Percentiles rank a stretch among this genome's conserved stretches.
Evolutionary conservation across 1,140 invertebrate genomes (phyloP).

Genomic region (Aphidius gifuensis): DNA sequence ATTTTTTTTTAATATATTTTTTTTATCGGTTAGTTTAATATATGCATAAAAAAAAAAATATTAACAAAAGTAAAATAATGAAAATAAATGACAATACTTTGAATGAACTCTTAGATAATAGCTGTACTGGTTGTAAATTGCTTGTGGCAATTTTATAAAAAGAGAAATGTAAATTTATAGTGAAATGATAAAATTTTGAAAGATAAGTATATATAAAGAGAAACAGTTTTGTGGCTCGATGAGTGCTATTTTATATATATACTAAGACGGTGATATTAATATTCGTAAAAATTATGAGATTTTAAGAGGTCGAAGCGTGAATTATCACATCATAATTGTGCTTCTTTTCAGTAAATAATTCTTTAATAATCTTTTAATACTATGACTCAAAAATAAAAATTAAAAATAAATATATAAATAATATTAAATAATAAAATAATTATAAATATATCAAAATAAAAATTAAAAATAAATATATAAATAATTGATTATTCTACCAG

Average conservation of each 20-base stretch:
- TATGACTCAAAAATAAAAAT: too few species aligned
- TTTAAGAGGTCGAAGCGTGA: slow-evolving; percentile 14
- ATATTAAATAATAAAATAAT: background rate
- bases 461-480: background rate
- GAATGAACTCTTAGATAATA: too few species aligned
- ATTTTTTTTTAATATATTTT: too few species aligned
- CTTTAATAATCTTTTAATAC: too few species aligned
- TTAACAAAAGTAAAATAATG: too few species aligned
- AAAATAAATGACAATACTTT: too few species aligned
- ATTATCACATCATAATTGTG: slow-evolving; percentile 6
- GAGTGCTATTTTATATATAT: background rate
- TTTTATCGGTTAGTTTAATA: too few species aligned
- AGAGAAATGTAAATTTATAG: background rate
- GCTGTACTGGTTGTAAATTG: too few species aligned
- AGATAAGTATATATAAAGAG: slow-evolving; percentile 1
- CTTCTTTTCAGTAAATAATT: background rate
- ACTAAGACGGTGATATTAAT: slow-evolving; percentile 3
- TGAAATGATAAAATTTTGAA: slow-evolving; percentile 9
- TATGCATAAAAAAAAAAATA: too few species aligned
- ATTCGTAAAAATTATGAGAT: slow-evolving; percentile 6
- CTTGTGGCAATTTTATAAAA: too few species aligned
- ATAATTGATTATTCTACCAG: slow-evolving; percentile 4
- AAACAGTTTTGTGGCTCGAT: slow-evolving; percentile 10
- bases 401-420: background rate
- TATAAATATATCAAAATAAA: background rate